Evolutionary conservation across 2,888 invertebrate species (phyloP), one percentile per base, ranked within the genome.

Genomic region (Tetropium fuscum): DNA sequence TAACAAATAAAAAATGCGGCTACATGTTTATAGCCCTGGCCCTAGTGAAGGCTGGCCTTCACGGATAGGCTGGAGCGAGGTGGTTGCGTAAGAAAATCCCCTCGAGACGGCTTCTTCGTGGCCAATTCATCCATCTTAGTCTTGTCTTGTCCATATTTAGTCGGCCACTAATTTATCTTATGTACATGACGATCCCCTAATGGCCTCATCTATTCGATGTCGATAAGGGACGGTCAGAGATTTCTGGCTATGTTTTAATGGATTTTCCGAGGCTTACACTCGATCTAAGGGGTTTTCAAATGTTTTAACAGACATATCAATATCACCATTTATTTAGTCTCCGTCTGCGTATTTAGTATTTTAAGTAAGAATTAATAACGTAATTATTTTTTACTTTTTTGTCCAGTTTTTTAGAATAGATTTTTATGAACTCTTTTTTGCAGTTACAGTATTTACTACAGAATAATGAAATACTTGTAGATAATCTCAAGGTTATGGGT

Each of bases 101-200:
- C 32, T 40, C 16, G 34, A 43, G 57, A 41, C 22, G 44, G 44
- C 36, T 11, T 36, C 45, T 34, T 54, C 43, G 55, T 58, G 55
- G 58, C 64, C 53, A 58, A 67, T 69, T 65, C 73, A 78, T 78
- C 75, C 69, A 75, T 78, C 78, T 75, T 74, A 71, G 77, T 74
- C 76, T 72, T 72, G 72, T 72, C 74, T 71, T 76, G 75, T 75
- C 74, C 73, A 75, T 75, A 75, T 76, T 76, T 74, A 75, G 70
- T 62, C 61, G 71, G 60, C 57, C 66, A 63, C 75, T 77, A 77
- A 77, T 76, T 76, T 74, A 78, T 78, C 76, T 78, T 73, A 65
- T 77, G 76, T 71, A 72, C 77, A 74, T 74, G 75, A 73, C 72
- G 70, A 70, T 64, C n/a, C 63, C 65, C 63, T 71, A 72, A 73